These are phyloP conservation scores for Oncorhynchus mykiss DNA, from an alignment of 2,113 vertebrate genomes.

Conservation along the genomic window DNA sequence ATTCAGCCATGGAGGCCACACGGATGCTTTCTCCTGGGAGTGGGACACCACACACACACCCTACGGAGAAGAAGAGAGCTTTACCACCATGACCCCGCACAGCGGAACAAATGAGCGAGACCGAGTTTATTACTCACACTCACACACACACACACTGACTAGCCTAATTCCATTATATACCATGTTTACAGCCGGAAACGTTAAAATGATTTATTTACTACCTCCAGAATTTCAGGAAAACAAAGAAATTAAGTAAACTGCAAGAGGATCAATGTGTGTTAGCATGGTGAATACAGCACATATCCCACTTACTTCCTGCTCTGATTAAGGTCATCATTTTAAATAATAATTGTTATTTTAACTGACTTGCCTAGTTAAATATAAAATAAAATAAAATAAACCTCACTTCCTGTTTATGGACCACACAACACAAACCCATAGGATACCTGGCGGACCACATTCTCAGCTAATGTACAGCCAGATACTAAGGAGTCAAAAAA, in stretches of 20 bases:
- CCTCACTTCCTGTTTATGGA: conserved; percentile 37
- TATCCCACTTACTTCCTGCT: conserved; percentile 43
- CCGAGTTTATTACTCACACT: background rate
- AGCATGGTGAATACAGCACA: conserved; percentile 50
- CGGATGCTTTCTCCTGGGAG: background rate
- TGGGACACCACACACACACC: background rate
- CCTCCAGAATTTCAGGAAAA: conserved; percentile 24
- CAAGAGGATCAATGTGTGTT: conserved; percentile 48
- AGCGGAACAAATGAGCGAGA: conserved; percentile 33
- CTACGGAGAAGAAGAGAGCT: conserved; percentile 8
- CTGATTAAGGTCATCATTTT: background rate
- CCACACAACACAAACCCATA: conserved; percentile 22
- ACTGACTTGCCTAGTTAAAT: no score
- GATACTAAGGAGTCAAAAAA: background rate
- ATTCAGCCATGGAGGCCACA: conserved; percentile 32
- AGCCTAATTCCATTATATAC: conserved; percentile 32
- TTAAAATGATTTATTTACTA: conserved; percentile 33
- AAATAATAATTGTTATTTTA: no score
- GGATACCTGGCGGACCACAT: background rate
- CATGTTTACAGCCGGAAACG: conserved; percentile 27
- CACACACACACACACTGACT: background rate
- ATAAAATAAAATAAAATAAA: no score
- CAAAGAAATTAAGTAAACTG: conserved; percentile 17
- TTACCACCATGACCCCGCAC: background rate
- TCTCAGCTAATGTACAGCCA: background rate